Percentiles rank a stretch among this genome's conserved stretches.
phyloP scores from a whole-genome alignment of 2,797 vertebrate genomes.

The Geotrypetes seraphini region DNA sequence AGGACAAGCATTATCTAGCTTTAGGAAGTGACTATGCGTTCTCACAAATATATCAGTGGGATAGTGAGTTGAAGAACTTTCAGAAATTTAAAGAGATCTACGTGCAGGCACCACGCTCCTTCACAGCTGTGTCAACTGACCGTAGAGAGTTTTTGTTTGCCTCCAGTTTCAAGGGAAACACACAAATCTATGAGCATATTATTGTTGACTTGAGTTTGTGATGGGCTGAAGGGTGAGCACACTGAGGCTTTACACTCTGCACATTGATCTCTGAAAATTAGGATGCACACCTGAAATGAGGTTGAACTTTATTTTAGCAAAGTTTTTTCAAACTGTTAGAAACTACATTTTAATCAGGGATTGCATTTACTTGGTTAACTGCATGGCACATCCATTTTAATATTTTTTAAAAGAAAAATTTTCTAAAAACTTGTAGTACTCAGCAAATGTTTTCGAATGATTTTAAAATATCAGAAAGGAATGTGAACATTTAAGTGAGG shows the following conservation, averaged over 20 bases:
- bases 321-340: constrained; percentile 38
- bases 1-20: constrained; percentile 84
- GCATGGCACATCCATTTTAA: constrained; percentile 43
- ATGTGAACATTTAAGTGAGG: constrained; percentile 10
- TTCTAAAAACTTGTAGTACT: constrained; percentile 19
- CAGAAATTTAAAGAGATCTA: constrained; percentile 92
- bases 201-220: constrained; percentile 78
- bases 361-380: constrained; percentile 42
- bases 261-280: too few relatives aligned
- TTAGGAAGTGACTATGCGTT: constrained; percentile 96
- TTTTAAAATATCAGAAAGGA: constrained; percentile 18
- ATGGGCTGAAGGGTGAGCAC: constrained; percentile 3
- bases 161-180: constrained; percentile 95
- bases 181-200: constrained; percentile 91
- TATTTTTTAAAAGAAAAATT: constrained; percentile 29
- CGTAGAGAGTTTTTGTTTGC: constrained; percentile 93
- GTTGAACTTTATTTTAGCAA: too few relatives aligned
- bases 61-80: constrained; percentile 74
- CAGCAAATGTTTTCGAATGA: constrained; percentile 15
- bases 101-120: constrained; percentile 89
- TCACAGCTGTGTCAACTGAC: constrained; percentile 89
- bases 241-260: too few relatives aligned
- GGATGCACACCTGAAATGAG: too few relatives aligned
- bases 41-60: constrained; percentile 93
- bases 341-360: constrained; percentile 51